Conservation (phyloP, 2,888 invertebrate species). For the Automeris io region DNA sequence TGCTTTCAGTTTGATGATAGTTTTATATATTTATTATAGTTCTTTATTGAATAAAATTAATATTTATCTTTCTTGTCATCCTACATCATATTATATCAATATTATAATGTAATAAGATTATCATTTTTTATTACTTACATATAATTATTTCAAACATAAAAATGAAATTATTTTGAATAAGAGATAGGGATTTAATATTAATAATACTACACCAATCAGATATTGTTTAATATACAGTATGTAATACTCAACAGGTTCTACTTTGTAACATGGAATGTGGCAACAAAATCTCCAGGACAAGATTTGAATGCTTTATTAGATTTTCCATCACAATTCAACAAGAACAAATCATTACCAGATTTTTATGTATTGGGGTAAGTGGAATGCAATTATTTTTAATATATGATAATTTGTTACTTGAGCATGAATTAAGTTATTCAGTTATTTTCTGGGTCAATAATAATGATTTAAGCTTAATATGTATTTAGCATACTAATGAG, state of each 20-base stretch:
- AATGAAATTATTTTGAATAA: too few species aligned
- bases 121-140: too few species aligned
- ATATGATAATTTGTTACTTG: conserved; percentile 5
- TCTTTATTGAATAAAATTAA: too few species aligned
- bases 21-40: too few species aligned
- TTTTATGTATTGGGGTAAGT: conserved; percentile 89
- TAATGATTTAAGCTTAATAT: conserved; percentile 2
- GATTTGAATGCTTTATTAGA: conserved; percentile 84
- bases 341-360: conserved; percentile 83
- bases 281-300: conserved; percentile 84
- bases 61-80: neutral
- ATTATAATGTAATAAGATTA: too few species aligned
- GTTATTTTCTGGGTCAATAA: conserved; percentile 21
- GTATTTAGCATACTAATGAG: too few species aligned
- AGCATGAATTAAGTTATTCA: neutral
- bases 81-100: neutral
- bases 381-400: conserved; percentile 1
- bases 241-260: conserved; percentile 78
- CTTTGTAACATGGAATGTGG: conserved; percentile 94
- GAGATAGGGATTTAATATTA: too few species aligned
- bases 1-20: too few species aligned
- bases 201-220: too few species aligned
- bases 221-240: too few species aligned
- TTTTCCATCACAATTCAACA: conserved; percentile 78
- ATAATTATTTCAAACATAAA: too few species aligned